Conservation (phyloP, 2,113 vertebrate genomes). For the Nesoenas mayeri region DNA sequence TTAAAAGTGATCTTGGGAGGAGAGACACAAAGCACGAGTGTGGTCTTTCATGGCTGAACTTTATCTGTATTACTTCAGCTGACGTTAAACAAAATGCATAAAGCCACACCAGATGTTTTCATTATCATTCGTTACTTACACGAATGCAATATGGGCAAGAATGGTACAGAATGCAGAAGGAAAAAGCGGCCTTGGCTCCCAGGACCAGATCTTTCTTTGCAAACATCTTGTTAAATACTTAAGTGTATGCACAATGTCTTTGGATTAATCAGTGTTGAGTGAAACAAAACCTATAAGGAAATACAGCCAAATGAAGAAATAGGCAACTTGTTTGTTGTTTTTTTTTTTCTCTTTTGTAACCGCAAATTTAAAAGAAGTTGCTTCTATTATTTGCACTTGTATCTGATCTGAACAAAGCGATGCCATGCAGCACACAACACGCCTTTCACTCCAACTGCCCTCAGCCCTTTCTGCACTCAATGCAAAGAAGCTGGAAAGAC, state of each 20-base stretch:
- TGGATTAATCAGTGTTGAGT: not conserved
- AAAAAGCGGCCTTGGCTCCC: not conserved
- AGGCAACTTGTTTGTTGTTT: not conserved
- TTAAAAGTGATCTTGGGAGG: not conserved
- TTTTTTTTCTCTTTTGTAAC: not conserved
- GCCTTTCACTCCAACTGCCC: not conserved
- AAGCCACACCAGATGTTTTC: slow-evolving; percentile 28
- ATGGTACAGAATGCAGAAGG: rapidly evolving
- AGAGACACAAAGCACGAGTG: slow-evolving; percentile 19
- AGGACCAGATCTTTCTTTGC: not conserved
- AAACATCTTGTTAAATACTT: not conserved
- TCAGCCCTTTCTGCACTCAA: not conserved
- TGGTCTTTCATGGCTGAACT: not conserved
- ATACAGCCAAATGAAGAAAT: not conserved
- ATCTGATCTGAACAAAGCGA: not conserved
- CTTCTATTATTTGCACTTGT: not conserved
- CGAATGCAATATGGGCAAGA: not conserved
- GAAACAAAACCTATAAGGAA: not conserved
- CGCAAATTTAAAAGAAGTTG: not conserved
- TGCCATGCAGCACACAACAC: not conserved
- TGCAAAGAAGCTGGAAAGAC: not conserved
- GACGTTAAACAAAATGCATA: not conserved
- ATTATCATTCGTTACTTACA: not conserved
- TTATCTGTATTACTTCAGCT: slow-evolving; percentile 19
- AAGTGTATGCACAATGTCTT: not conserved